Evolutionary conservation across 2,888 invertebrate species (phyloP).

Genomic region (Sialis lutaria): DNA sequence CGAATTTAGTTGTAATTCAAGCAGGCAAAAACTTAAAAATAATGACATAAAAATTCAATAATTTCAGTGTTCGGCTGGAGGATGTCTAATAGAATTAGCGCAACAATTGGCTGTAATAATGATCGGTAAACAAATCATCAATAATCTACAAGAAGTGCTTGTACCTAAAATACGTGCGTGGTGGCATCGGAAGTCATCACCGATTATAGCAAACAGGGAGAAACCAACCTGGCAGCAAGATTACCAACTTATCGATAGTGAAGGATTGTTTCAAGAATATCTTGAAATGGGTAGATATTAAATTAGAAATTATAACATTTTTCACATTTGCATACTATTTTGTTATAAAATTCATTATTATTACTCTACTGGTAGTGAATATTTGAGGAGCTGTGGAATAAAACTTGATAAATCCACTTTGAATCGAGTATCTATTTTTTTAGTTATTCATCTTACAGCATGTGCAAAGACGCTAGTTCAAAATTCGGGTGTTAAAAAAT

Average conservation of each 20-base stretch:
- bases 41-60: too few species aligned
- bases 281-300: constrained; percentile 75
- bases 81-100: constrained; percentile 81
- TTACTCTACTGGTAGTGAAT: too few species aligned
- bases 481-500: too few species aligned
- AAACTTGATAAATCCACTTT: too few species aligned
- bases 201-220: constrained; percentile 45
- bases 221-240: constrained; percentile 89
- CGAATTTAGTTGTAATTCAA: too few species aligned
- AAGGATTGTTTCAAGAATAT: constrained; percentile 87
- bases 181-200: too few species aligned
- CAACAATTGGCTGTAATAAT: constrained; percentile 86
- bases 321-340: not conserved
- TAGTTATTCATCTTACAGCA: too few species aligned
- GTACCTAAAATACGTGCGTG: constrained; percentile 34
- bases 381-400: too few species aligned
- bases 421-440: too few species aligned
- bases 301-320: not conserved
- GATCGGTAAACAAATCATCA: constrained; percentile 89
- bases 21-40: too few species aligned
- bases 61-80: constrained; percentile 30
- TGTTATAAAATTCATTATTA: too few species aligned
- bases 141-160: constrained; percentile 79
- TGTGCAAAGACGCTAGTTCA: too few species aligned
- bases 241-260: constrained; percentile 80